phyloP scores from a whole-genome alignment of 2,888 invertebrate species.

The Drosophila pseudotalamancana region DNA sequence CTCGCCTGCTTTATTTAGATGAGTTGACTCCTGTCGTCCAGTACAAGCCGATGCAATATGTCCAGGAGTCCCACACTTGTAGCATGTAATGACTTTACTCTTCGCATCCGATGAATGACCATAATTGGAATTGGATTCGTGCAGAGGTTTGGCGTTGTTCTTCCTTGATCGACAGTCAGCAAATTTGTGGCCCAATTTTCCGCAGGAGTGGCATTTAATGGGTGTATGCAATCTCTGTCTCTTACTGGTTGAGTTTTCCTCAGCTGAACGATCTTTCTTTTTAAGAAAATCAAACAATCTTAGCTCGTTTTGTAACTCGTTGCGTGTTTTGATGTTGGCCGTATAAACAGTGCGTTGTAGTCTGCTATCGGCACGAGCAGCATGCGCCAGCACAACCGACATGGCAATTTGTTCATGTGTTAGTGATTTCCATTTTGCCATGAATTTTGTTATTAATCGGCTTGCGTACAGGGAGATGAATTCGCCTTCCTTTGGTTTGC shows the following conservation, averaged over 20 bases:
- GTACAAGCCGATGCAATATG: conserved; percentile 10
- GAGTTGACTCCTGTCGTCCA: not conserved
- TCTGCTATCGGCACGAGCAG: not conserved
- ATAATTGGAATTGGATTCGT: conserved; percentile 1
- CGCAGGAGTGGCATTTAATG: conserved; percentile 1
- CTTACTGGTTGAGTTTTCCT: not conserved
- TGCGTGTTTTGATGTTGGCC: not conserved
- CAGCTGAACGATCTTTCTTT: conserved; percentile 3
- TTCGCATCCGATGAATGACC: not conserved
- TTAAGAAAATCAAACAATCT: not conserved
- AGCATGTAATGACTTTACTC: not conserved
- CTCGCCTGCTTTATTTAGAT: not conserved
- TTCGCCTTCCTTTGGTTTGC: not conserved
- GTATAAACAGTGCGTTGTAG: conserved; percentile 4
- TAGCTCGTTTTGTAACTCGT: conserved; percentile 8
- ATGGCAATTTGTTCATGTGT: not conserved
- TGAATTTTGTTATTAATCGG: not conserved
- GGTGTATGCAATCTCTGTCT: not conserved
- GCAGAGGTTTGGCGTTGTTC: not conserved
- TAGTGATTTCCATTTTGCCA: conserved; percentile 1
- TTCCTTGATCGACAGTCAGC: conserved; percentile 7
- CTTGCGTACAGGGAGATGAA: not conserved
- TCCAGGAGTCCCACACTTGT: not conserved
- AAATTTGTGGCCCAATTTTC: conserved; percentile 14
- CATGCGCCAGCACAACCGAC: not conserved